Evolutionary conservation across 2,797 vertebrate species (phyloP).

Genomic region (Vultur gryphus): DNA sequence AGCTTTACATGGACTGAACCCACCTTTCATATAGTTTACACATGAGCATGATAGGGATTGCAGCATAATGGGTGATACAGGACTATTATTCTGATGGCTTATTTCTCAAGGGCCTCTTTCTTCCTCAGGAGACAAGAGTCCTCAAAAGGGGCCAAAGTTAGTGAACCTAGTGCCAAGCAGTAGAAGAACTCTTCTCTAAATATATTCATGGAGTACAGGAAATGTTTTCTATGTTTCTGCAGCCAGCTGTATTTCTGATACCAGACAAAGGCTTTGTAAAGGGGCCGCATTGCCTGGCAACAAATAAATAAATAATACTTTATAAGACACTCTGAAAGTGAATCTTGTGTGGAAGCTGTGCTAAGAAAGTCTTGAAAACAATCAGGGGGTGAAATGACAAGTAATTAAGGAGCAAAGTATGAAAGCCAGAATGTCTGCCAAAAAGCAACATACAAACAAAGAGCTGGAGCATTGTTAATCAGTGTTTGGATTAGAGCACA

Average conservation of each 20-base stretch:
- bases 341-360: neutral
- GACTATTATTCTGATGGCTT: neutral
- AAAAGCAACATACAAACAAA: slow-evolving; percentile 29
- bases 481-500: slow-evolving; percentile 15
- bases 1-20: neutral
- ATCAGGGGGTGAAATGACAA: slow-evolving; percentile 15
- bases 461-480: slow-evolving; percentile 23
- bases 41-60: neutral
- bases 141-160: neutral
- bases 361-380: slow-evolving; percentile 1
- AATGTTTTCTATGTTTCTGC: neutral
- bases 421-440: slow-evolving; percentile 11
- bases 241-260: neutral
- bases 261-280: neutral
- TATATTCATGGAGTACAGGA: neutral
- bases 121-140: neutral
- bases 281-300: neutral
- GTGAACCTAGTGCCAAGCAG: neutral
- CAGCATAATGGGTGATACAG: neutral
- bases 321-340: neutral
- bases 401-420: slow-evolving; percentile 46
- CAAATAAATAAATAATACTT: slow-evolving; percentile 37
- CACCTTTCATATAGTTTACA: neutral
- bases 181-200: neutral
- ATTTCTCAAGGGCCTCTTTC: neutral